These are phyloP conservation scores for Ennomos fuscantarius DNA, from an alignment of 2,888 invertebrate species.

Conservation along the genomic window DNA sequence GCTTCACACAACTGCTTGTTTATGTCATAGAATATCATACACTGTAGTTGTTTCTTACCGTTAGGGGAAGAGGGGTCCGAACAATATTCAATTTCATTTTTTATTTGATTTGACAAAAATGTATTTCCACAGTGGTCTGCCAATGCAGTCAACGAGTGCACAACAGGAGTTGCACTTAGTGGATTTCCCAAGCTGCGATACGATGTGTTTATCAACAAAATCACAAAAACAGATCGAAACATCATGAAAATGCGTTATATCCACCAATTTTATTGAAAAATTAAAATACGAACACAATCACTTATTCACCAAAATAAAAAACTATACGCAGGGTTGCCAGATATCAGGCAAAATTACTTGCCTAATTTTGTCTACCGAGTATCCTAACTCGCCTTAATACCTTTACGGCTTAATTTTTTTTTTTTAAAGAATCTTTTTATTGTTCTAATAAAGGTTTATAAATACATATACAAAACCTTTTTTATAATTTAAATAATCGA, in stretches of 20 bases:
- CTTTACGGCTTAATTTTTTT: no score
- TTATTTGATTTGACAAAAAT: constrained; percentile 58
- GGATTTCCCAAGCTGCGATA: constrained; percentile 64
- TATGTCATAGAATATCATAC: constrained; percentile 74
- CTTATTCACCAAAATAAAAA: background rate
- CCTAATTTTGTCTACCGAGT: background rate
- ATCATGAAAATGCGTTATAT: constrained; percentile 40
- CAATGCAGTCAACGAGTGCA: constrained; percentile 47
- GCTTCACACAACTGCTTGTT: constrained; percentile 65
- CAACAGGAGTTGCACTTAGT: constrained; percentile 41
- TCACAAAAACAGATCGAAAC: constrained; percentile 60
- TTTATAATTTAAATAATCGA: no score
- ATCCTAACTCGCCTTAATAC: no score
- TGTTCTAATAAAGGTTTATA: no score
- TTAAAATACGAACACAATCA: no score
- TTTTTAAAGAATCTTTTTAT: no score
- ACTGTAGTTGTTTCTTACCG: constrained; percentile 57
- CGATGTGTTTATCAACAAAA: constrained; percentile 62
- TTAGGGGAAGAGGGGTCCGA: constrained; percentile 48
- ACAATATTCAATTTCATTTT: constrained; percentile 54
- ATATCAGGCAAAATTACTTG: no score
- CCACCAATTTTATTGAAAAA: background rate
- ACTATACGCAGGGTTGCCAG: background rate
- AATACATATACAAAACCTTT: no score
- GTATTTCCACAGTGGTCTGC: constrained; percentile 58